A percentile compares a stretch with the other conserved stretches of the same genome.
Evolutionary conservation across 23 tunicate species (phyloP).

Genomic region (Trididemnum clinides): DNA sequence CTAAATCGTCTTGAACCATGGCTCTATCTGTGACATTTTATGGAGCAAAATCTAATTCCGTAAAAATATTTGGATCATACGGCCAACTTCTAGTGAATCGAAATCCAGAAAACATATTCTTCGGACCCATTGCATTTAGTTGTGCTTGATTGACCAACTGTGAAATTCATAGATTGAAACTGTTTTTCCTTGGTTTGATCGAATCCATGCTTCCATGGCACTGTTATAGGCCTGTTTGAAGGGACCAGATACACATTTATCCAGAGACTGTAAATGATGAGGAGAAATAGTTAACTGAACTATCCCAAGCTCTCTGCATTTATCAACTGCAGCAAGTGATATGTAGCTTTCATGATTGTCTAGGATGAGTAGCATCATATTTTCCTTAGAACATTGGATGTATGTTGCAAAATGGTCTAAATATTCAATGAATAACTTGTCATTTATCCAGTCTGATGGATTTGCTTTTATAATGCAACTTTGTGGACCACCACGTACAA

Average conservation of each 20-base stretch:
- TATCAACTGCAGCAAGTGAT: constrained; percentile 5
- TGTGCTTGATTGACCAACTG: no score
- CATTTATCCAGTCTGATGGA: constrained; percentile 1
- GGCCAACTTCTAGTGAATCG: no score
- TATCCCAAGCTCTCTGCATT: constrained; percentile 4
- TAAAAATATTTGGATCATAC: no score
- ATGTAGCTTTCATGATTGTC: constrained; percentile 15
- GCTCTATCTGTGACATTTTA: no score
- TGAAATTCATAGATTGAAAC: no score
- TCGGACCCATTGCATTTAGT: no score
- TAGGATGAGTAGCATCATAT: neutral
- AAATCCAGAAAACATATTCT: no score
- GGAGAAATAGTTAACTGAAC: constrained; percentile 1
- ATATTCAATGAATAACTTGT: neutral
- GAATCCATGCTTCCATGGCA: no score
- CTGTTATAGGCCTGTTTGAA: neutral
- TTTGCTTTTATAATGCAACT: neutral
- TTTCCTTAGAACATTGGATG: neutral
- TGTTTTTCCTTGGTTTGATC: no score
- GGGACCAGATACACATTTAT: constrained; percentile 3
- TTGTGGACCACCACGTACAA: constrained; percentile 17
- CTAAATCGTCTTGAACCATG: no score
- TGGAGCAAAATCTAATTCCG: no score
- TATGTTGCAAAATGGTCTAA: neutral
- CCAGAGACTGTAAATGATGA: neutral